phyloP scores from a whole-genome alignment of 2,797 vertebrate genomes.

The Hypotaenidia okinawae region DNA sequence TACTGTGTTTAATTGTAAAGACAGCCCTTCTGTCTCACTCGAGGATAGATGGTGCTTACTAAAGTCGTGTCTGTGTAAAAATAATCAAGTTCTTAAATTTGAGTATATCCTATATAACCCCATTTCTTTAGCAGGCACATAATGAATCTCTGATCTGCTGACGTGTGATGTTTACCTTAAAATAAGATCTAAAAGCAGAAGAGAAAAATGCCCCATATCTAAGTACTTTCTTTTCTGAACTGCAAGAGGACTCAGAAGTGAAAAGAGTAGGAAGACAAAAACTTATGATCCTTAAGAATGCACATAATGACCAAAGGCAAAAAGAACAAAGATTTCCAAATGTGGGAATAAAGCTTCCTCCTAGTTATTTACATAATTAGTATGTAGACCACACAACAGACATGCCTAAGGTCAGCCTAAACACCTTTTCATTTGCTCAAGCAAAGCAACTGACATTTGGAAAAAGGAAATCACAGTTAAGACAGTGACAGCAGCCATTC shows the following conservation, averaged over 20 bases:
- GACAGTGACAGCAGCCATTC: neutral
- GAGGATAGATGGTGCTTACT: neutral
- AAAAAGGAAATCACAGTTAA: neutral
- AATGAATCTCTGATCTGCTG: neutral
- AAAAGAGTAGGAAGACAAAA: neutral
- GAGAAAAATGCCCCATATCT: neutral
- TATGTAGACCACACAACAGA: neutral
- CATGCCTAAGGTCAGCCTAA: neutral
- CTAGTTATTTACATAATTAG: neutral
- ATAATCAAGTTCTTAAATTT: constrained; percentile 24
- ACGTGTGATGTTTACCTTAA: neutral
- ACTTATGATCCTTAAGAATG: neutral
- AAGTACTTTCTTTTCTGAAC: neutral
- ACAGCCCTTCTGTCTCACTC: neutral
- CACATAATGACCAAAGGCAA: neutral
- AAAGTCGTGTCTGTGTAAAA: neutral
- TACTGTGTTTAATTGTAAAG: neutral
- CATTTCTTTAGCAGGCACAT: neutral
- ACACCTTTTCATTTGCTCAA: neutral
- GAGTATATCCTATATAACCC: neutral
- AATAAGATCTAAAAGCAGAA: neutral
- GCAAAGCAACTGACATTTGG: neutral
- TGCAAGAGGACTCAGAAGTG: neutral
- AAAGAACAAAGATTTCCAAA: neutral
- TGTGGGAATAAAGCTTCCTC: neutral